Conservation (phyloP, 2,797 vertebrate species). For the Hoplostethus atlanticus region DNA sequence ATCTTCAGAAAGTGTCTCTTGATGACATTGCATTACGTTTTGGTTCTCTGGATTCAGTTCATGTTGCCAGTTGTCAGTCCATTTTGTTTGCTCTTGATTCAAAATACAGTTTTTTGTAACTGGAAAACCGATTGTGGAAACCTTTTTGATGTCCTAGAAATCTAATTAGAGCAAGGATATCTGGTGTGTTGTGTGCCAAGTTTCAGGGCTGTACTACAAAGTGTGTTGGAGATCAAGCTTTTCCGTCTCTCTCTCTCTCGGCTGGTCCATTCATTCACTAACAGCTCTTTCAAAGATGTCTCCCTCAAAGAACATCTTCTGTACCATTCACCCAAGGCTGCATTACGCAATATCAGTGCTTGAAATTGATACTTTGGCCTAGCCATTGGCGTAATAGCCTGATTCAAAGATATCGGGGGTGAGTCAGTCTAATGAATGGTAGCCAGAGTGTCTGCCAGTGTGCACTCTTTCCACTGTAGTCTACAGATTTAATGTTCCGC, state of each 20-base stretch:
- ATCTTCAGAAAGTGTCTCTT: no score
- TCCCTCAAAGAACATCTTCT: constrained; percentile 9
- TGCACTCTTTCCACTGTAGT: neutral
- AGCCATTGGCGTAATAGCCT: constrained; percentile 11
- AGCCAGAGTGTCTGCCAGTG: constrained; percentile 14
- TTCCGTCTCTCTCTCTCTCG: neutral
- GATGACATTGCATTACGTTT: no score
- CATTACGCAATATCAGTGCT: constrained; percentile 20
- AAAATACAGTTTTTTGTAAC: no score
- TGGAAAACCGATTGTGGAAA: no score
- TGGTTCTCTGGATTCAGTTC: no score
- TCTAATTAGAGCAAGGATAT: no score
- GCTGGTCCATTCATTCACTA: neutral
- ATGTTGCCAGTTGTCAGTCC: no score
- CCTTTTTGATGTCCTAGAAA: no score
- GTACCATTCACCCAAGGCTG: neutral
- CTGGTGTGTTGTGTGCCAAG: no score
- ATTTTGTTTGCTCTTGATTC: no score
- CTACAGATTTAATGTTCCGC: neutral
- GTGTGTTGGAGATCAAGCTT: neutral
- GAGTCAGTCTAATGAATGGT: constrained; percentile 34
- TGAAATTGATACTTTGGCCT: constrained; percentile 29
- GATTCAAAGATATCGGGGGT: constrained; percentile 30
- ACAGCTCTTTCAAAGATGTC: constrained; percentile 11
- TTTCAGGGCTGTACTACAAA: neutral